These are phyloP conservation scores for Drosophila biarmipes DNA, from an alignment of 1,140 invertebrate genomes.

Conservation along the genomic window DNA sequence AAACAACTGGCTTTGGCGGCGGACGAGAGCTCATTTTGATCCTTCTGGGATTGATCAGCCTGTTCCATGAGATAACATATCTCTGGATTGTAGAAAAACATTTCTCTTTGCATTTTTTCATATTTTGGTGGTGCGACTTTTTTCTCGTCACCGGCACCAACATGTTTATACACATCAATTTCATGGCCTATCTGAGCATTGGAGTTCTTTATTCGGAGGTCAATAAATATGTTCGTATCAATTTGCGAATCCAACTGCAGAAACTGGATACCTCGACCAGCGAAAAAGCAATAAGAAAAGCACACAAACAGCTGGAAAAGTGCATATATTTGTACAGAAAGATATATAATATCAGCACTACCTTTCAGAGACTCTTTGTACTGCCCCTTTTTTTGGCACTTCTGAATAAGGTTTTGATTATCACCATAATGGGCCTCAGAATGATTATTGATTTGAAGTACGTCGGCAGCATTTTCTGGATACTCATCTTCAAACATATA, in stretches of 20 bases:
- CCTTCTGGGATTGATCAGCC: not conserved
- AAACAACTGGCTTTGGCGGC: slow-evolving; percentile 16
- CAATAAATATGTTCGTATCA: slow-evolving; percentile 23
- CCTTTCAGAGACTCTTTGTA: slow-evolving; percentile 38
- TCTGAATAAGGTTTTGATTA: slow-evolving; percentile 9
- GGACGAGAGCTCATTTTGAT: slow-evolving; percentile 36
- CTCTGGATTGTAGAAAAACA: fast-evolving
- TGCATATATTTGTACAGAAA: slow-evolving; percentile 54
- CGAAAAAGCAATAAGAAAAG: not conserved
- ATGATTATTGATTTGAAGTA: not conserved
- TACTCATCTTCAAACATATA: slow-evolving; percentile 17
- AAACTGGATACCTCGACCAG: not conserved
- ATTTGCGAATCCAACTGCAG: slow-evolving; percentile 24
- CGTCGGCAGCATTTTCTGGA: fast-evolving
- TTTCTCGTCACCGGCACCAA: not conserved
- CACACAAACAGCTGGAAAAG: slow-evolving; percentile 14
- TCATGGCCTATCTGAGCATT: slow-evolving; percentile 44
- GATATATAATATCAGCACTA: slow-evolving; percentile 16
- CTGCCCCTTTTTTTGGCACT: slow-evolving; percentile 25
- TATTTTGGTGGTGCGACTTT: not conserved
- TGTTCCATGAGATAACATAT: slow-evolving; percentile 6
- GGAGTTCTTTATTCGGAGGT: slow-evolving; percentile 40
- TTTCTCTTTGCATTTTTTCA: fast-evolving
- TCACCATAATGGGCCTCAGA: slow-evolving; percentile 3
- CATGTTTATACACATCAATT: slow-evolving; percentile 26